Percentiles rank a stretch among this genome's conserved stretches.
Conservation (phyloP, 2,797 vertebrate genomes). For the Cryptoprocta ferox region DNA sequence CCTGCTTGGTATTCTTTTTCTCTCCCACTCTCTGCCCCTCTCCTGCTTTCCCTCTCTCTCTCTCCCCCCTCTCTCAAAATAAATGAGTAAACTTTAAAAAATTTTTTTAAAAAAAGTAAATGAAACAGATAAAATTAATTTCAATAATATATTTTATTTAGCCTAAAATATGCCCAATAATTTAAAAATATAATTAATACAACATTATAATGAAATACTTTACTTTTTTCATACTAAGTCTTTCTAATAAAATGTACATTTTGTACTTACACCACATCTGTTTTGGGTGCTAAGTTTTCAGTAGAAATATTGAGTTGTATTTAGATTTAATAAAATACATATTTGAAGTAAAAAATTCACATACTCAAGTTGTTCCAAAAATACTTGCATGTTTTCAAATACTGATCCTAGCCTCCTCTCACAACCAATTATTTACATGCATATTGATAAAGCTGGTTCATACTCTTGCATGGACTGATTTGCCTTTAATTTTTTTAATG, state of each 20-base stretch:
- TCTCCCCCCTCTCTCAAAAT: no score
- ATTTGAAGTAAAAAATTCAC: neutral
- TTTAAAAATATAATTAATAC: neutral
- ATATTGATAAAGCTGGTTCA: neutral
- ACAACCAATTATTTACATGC: neutral
- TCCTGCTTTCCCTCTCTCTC: no score
- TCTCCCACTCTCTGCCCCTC: no score
- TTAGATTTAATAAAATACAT: neutral
- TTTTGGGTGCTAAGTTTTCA: neutral
- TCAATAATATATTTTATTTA: neutral
- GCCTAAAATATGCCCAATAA: neutral
- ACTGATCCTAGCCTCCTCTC: neutral
- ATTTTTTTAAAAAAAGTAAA: neutral
- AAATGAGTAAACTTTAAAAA: no score
- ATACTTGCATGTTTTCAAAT: neutral
- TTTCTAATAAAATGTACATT: neutral
- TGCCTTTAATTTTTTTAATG: neutral
- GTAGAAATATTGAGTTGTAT: neutral
- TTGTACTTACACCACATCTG: neutral
- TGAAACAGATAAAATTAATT: neutral
- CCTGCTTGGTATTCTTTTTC: no score
- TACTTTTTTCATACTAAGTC: neutral
- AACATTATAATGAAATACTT: neutral
- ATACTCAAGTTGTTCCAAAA: neutral
- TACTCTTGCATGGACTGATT: neutral